Percentiles rank a stretch among this genome's conserved stretches.
Evolutionary conservation across 2,797 vertebrate species (phyloP).

Genomic region (Caiman crocodilus): DNA sequence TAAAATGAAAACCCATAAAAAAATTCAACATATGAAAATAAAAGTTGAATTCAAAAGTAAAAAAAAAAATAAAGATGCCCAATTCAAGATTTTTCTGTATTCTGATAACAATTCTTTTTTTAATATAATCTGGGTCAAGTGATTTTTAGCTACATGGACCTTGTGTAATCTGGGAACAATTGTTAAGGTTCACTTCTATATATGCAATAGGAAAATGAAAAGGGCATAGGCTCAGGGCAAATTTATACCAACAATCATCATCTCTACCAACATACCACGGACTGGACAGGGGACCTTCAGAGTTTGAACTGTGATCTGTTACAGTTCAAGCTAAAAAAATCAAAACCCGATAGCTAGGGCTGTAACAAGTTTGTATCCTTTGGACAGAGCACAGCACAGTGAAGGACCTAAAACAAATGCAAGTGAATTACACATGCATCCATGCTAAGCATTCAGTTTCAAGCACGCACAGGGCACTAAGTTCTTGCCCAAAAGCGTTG

Average conservation of each 20-base stretch:
- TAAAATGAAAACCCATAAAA: not conserved
- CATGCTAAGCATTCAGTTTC: not conserved
- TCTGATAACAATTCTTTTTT: not conserved
- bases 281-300: constrained; percentile 7
- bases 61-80: not conserved
- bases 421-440: not conserved
- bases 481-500: not conserved
- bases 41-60: not conserved
- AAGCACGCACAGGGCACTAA: not conserved
- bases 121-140: not conserved
- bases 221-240: not conserved
- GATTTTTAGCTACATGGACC: not conserved
- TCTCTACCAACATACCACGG: constrained; percentile 9
- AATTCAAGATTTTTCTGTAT: not conserved
- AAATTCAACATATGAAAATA: not conserved
- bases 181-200: constrained; percentile 5
- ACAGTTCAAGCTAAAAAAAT: not conserved
- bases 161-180: not conserved
- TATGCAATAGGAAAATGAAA: not conserved
- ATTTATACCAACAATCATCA: constrained; percentile 25
- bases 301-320: not conserved
- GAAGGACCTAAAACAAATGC: not conserved
- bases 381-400: not conserved
- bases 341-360: not conserved
- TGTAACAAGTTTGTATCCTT: not conserved